Base-by-base conservation (phyloP, 2,797 vertebrate species). In the Muraenolepis orangiensis region DNA sequence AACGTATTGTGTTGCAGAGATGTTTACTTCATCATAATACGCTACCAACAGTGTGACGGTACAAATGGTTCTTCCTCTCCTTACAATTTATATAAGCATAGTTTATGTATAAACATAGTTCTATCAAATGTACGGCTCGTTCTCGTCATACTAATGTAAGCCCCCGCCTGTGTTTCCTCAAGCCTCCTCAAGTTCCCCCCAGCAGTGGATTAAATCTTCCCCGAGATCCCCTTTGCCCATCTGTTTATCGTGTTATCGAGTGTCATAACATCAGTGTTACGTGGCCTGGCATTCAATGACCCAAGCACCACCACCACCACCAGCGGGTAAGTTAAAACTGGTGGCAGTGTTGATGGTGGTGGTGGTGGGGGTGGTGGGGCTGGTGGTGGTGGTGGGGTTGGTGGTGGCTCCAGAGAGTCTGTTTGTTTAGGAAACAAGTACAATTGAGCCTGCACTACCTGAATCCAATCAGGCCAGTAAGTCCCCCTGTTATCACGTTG, bases 391-490 rank as follows among this genome's bases (percentile, higher is more conserved):
- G 57, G 23, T 61, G 23, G n/a, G 57, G 57, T 57, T 12, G 36
- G 36, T 38, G 36, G 57, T 6, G 89, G 87, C 87, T 91, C 87
- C 89, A 16, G 13, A 42, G 73, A 31, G 91, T 91, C 88, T 89
- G 87, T 87, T 90, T 80, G 87, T 89, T 86, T 87, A 74, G 84
- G 87, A 81, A 75, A 70, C 74, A 70, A 70, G 77, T 89, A 91
- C 88, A 85, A 90, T 91, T 83, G 84, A 91, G 85, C 73, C 80
- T 66, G 31, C 67, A 81, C 80, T 79, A 88, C 85, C 86, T 85
- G 88, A 90, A 91, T 91, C 78, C 73, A 91, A 91, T 92, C 88
- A 90, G 81, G 76, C 80, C 4, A 4, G 72, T 74, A 81, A 69
- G 86, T 66, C 75, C 82, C 84, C 81, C 85, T 77, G 83, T 90